These are phyloP conservation scores for Mycteria americana DNA, from an alignment of 2,797 vertebrate species.

Conservation along the genomic window DNA sequence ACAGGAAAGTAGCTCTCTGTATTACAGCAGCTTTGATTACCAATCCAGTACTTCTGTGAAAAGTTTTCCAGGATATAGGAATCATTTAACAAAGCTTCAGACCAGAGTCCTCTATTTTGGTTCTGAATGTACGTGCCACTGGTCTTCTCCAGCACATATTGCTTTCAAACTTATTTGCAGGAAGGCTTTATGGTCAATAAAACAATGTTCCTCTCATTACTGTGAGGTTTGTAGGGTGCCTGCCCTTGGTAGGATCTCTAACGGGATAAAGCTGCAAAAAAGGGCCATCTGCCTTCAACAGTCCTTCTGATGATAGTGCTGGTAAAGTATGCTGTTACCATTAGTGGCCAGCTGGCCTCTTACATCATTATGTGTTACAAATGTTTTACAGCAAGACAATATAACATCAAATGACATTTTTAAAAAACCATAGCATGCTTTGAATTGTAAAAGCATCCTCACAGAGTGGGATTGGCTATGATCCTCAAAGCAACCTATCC, in stretches of 20 bases:
- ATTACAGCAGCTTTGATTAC: background rate
- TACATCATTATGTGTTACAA: conserved; percentile 63
- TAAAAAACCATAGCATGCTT: background rate
- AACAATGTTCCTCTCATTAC: conserved; percentile 20
- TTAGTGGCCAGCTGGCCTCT: conserved; percentile 65
- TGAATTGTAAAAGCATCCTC: conserved; percentile 38
- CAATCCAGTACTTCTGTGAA: background rate
- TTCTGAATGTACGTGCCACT: background rate
- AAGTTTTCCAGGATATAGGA: background rate
- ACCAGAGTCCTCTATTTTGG: background rate
- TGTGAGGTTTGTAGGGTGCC: background rate
- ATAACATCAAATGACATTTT: conserved; percentile 45
- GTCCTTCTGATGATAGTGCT: conserved; percentile 26
- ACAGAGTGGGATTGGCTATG: conserved; percentile 19
- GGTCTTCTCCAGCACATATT: background rate
- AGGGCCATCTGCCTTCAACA: conserved; percentile 65
- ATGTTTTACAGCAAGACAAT: conserved; percentile 51
- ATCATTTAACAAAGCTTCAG: background rate
- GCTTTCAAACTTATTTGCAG: conserved; percentile 34
- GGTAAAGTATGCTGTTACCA: conserved; percentile 53
- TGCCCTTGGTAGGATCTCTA: conserved; percentile 41
- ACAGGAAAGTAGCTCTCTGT: background rate
- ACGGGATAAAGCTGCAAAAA: conserved; percentile 34
- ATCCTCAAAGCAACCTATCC: conserved; percentile 38
- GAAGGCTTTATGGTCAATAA: conserved; percentile 24